These are phyloP conservation scores for Pandemis cinnamomeana DNA, from an alignment of 2,888 invertebrate species.

Conservation along the genomic window DNA sequence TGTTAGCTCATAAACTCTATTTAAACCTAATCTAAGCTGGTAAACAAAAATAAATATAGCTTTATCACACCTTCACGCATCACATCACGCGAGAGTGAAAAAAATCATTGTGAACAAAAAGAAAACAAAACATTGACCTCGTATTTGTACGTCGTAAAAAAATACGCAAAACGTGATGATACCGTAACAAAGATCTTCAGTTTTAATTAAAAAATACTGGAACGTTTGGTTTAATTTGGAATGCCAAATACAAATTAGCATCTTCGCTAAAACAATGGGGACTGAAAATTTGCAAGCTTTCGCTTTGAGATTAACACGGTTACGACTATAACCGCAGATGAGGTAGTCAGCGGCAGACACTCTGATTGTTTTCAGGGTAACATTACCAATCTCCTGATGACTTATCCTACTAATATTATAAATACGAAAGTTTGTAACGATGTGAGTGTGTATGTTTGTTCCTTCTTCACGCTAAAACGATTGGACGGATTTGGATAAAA, in stretches of 20 bases:
- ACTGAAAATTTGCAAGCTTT: slow-evolving; percentile 9
- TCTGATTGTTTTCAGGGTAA: background rate
- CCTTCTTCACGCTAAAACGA: no score
- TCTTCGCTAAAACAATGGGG: slow-evolving; percentile 4
- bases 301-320: slow-evolving; percentile 2
- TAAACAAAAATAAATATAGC: no score
- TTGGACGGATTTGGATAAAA: no score
- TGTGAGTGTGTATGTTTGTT: no score
- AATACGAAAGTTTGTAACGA: no score
- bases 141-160: background rate
- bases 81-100: no score
- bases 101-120: no score
- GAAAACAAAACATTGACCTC: background rate
- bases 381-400: background rate
- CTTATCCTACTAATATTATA: background rate
- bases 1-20: no score
- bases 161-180: background rate
- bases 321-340: background rate
- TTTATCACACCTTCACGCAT: no score
- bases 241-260: slow-evolving; percentile 37
- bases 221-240: slow-evolving; percentile 22
- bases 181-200: background rate
- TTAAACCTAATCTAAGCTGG: no score
- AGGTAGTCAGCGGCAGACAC: background rate
- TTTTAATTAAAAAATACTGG: slow-evolving; percentile 36